Base-by-base conservation (phyloP, 2,113 vertebrate species). In the Gnathonemus echidnorhynchus region DNA sequence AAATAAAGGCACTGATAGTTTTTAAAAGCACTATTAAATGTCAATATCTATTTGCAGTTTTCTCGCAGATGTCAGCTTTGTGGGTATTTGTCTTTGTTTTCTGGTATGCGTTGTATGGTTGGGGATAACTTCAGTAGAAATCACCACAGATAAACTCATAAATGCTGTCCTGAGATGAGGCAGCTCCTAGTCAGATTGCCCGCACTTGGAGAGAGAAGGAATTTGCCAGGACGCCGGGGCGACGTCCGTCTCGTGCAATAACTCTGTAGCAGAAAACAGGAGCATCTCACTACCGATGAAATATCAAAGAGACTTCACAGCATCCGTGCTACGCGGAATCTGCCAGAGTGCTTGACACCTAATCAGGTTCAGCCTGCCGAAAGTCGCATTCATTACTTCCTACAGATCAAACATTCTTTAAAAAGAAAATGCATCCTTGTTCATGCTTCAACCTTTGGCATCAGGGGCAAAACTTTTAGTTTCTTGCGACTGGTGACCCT, bases 231-330 rank as follows among this genome's bases (percentile, higher is more conserved):
- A 48, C 9, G 8, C 45, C 6, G 24, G 45, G 24, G n/a, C 42
- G 8, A 24, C 24, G 3, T 85, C 83, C 24, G 19, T 48, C 83
- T 13, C 2, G 21, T 48, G 45, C 83, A 85, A 53, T 53, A 87
- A 31, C 49, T n/a, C 9, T 19, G 86, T 19, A 31, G 46, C 45
- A 11, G 49, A 46, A 87, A 87, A 53, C 46, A 56, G 27, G 13
- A 52, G 21, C 13, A 5, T 10, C 86, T 53, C 24, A 48, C 45
- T 27, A 50, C 84, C 9, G 46, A 31, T 50, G 45, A 86, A 86
- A 86, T 86, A 49, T 86, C 46, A 87, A 87, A 87, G 49, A 8
- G 9, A 53, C 86, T 35, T 35, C 86, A 87, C 86, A 87, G 86
- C 50, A 53, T 39, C 27, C 31, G 11, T 15, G 31, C n/a, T 17